Evolutionary conservation across 1,140 invertebrate genomes (phyloP).

Genomic region (Oreohelix idahoensis): DNA sequence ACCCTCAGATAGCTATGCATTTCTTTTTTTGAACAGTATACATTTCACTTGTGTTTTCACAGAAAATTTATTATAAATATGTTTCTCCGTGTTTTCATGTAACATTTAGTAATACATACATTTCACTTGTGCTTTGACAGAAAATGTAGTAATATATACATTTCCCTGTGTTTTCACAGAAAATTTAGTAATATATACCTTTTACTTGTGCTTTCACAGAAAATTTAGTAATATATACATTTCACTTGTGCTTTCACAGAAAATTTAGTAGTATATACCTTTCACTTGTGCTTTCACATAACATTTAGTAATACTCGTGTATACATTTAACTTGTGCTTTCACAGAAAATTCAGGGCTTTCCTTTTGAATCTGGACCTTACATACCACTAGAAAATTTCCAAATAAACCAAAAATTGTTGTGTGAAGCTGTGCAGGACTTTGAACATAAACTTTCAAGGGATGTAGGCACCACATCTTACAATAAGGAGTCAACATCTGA

Average conservation of each 20-base stretch:
- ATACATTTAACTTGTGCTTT: not conserved
- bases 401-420: not conserved
- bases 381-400: not conserved
- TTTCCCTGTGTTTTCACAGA: not conserved
- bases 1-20: no score
- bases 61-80: no score
- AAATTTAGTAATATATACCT: not conserved
- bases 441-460: not conserved
- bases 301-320: not conserved
- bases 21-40: no score
- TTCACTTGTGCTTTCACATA: not conserved
- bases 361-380: conserved; percentile 1
- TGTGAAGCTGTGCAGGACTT: conserved; percentile 1
- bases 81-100: no score
- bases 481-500: not conserved
- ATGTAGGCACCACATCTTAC: not conserved
- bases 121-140: not conserved
- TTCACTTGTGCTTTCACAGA: not conserved
- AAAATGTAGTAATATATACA: no score
- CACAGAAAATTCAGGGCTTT: conserved; percentile 12
- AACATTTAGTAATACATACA: not conserved
- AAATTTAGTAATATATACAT: not conserved
- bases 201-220: not conserved
- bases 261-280: not conserved
- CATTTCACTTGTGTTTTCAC: no score